Evolutionary conservation across 1,140 invertebrate genomes (phyloP).

Genomic region (Drosophila lowei): DNA sequence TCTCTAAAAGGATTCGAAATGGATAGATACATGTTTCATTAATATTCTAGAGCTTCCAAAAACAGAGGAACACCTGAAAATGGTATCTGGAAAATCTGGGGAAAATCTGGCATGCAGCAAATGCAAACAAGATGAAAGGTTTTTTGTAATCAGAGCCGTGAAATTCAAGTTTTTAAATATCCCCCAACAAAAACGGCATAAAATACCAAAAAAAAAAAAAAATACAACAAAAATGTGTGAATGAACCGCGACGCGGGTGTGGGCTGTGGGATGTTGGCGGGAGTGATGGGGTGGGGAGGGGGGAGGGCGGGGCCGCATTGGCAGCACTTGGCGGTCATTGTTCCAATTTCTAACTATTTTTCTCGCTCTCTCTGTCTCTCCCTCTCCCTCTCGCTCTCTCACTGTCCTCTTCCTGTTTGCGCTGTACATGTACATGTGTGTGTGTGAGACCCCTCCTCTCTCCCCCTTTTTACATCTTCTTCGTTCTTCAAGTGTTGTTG

Average conservation of each 20-base stretch:
- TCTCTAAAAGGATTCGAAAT: no score
- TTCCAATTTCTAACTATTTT: slow-evolving; percentile 77
- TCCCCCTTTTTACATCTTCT: neutral
- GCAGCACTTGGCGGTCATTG: slow-evolving; percentile 74
- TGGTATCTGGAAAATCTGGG: neutral
- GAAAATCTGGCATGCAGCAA: neutral
- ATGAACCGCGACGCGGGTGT: slow-evolving; percentile 55
- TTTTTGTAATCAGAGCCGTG: slow-evolving; percentile 26
- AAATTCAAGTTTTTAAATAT: slow-evolving; percentile 63
- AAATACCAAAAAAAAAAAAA: slow-evolving; percentile 16
- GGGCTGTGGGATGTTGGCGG: slow-evolving; percentile 15
- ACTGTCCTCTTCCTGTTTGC: neutral
- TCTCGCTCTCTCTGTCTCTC: slow-evolving; percentile 16
- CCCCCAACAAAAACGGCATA: slow-evolving; percentile 20
- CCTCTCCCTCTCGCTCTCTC: slow-evolving; percentile 5
- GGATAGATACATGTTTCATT: no score
- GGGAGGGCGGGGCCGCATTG: slow-evolving; percentile 11
- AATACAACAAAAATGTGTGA: slow-evolving; percentile 65
- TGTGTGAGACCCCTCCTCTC: neutral
- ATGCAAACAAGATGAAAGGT: neutral
- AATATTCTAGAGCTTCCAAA: no score
- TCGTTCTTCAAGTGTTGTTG: slow-evolving; percentile 70
- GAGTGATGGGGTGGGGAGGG: slow-evolving; percentile 6
- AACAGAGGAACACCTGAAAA: no score
- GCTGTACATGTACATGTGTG: slow-evolving; percentile 19